Base-by-base conservation (phyloP, 1,140 invertebrate genomes). In the Euura lappo region DNA sequence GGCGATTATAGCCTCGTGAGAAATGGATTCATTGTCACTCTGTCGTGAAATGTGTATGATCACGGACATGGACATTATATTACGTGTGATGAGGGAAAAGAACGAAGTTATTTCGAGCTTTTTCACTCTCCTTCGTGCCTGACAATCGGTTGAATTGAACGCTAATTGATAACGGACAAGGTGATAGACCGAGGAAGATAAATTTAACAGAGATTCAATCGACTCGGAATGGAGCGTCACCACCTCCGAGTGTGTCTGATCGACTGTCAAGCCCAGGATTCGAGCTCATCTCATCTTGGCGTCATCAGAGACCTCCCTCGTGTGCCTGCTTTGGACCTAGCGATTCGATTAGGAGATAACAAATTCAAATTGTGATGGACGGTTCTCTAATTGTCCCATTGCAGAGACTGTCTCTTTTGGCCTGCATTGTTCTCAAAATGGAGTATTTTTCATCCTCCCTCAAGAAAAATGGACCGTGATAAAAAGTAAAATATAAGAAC, bases 191-290 rank as follows among this genome's bases (percentile, higher is more conserved):
- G 47, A 51, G 47, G 7, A 51, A n/a, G 47, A 51, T 7, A 51
- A 51, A 51, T 51, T 51, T 51, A 51, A n/a, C 47, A n/a, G 47
- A 51, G 47, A 51, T 51, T 51, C 47, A 51, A 51, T 51, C 47
- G 47, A n/a, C 47, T 51, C 47, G 47, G 47, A 8, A n/a, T n/a
- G 7, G 7, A 7, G 47, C 73, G 77, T 77, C 75, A 76, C 70
- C 76, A 74, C 74, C 73, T 74, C 72, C 74, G 69, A 66, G 70
- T n/a, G 7, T 51, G 47, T 51, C 47, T 51, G 47, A 51, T 51
- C 47, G 47, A 51, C 47, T 51, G 47, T 51, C 47, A 51, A 51
- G 47, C 47, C 47, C 47, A 51, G 47, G 28, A 51, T 51, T n/a
- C 47, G n/a, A n/a, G 47, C 47, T 51, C 47, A n/a, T 51, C 47